Evolutionary conservation across 30 jellyfish, hydroid and myxozoan species (phyloP).

Genomic region (Morbakka virulenta): DNA sequence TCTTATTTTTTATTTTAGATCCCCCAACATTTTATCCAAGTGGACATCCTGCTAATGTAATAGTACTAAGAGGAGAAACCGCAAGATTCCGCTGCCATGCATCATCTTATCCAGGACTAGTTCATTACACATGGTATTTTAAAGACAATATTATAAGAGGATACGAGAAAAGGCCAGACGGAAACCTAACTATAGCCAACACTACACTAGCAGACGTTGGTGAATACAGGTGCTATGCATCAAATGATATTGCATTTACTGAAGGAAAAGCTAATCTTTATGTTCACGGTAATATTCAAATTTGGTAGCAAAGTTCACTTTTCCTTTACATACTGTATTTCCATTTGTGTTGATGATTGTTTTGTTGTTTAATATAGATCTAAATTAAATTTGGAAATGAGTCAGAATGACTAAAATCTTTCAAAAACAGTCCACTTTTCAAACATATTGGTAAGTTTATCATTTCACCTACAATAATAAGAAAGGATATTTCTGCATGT

Average conservation of each 20-base stretch:
- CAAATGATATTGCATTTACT: background rate
- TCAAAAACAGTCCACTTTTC: too few species aligned
- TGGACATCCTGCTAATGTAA: conserved; percentile 9
- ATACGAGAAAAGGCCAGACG: background rate
- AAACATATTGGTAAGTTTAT: too few species aligned
- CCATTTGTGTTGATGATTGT: too few species aligned
- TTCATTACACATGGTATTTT: conserved; percentile 3
- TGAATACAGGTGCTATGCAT: background rate
- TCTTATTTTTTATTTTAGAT: background rate
- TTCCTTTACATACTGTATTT: too few species aligned
- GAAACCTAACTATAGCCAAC: background rate
- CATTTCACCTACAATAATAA: too few species aligned
- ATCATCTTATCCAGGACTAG: conserved; percentile 3
- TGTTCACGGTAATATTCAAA: background rate
- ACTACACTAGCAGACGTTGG: background rate
- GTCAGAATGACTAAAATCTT: too few species aligned
- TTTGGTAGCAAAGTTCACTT: too few species aligned
- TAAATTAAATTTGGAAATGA: too few species aligned
- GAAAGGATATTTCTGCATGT: too few species aligned
- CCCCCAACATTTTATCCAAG: conserved; percentile 6
- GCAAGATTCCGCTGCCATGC: conserved; percentile 6
- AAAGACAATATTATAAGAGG: background rate
- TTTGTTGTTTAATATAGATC: too few species aligned
- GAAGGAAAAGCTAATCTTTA: background rate
- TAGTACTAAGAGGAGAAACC: background rate